Evolutionary conservation across 2,113 vertebrate genomes (phyloP).

Genomic region (Lampris megalopsis): DNA sequence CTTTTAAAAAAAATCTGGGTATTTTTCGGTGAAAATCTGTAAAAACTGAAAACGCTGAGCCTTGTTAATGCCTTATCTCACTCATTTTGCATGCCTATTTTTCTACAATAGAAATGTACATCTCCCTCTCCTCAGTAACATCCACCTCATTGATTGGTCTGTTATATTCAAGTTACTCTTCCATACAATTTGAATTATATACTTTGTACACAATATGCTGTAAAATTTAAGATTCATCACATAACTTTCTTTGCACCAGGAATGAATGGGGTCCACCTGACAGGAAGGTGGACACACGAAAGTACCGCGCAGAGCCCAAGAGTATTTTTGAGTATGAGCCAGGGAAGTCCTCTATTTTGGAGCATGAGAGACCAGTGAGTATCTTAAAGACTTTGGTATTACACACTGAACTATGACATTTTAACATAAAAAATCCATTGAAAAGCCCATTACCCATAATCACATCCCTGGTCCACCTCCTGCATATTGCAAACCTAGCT

Average conservation of each 20-base stretch:
- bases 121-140: too few relatives aligned
- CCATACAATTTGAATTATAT: background rate
- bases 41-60: too few relatives aligned
- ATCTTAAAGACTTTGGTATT: background rate
- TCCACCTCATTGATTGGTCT: background rate
- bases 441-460: background rate
- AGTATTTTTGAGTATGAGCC: conserved; percentile 99
- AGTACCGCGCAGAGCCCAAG: conserved; percentile 95
- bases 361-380: conserved; percentile 96
- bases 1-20: too few relatives aligned
- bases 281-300: conserved; percentile 96
- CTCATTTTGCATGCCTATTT: background rate
- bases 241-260: conserved; percentile 75
- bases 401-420: background rate
- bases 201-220: background rate
- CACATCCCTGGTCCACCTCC: background rate
- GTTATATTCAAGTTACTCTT: background rate
- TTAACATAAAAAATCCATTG: background rate
- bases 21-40: too few relatives aligned
- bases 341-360: conserved; percentile 96
- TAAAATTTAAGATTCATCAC: background rate
- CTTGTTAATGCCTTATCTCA: background rate
- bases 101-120: too few relatives aligned
- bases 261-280: conserved; percentile 98
- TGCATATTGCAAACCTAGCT: background rate